phyloP scores from a whole-genome alignment of 2,888 invertebrate species.

The Drosophila emarginata region DNA sequence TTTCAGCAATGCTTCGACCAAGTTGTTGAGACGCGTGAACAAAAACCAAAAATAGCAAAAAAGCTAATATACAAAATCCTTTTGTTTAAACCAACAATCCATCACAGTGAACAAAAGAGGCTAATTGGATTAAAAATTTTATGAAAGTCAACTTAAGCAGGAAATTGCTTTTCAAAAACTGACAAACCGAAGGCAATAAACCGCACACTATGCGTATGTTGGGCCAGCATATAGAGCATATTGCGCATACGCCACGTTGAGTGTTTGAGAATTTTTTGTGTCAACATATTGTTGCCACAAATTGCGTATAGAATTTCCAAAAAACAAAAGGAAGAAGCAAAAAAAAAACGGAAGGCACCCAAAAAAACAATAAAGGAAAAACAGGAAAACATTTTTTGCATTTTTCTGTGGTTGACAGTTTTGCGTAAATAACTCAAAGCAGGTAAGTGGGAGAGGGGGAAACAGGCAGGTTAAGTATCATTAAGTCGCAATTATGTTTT shows the following conservation, averaged over 20 bases:
- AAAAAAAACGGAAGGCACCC: background rate
- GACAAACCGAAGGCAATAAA: conserved; percentile 10
- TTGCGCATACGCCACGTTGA: conserved; percentile 75
- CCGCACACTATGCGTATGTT: conserved; percentile 32
- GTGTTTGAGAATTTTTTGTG: conserved; percentile 41
- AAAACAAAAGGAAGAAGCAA: conserved; percentile 19
- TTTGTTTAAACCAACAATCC: conserved; percentile 18
- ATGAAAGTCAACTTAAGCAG: conserved; percentile 51
- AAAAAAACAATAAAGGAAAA: background rate
- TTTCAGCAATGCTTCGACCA: conserved; percentile 67
- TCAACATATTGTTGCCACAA: conserved; percentile 68
- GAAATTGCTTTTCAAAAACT: conserved; percentile 54
- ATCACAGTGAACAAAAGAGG: conserved; percentile 6
- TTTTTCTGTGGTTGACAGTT: conserved; percentile 20
- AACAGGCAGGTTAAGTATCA: background rate
- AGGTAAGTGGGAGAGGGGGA: conserved; percentile 19
- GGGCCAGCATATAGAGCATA: conserved; percentile 53
- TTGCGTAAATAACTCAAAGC: conserved; percentile 22
- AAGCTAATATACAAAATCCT: background rate
- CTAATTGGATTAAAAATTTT: conserved; percentile 56
- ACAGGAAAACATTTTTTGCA: conserved; percentile 35
- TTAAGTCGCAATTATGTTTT: conserved; percentile 12
- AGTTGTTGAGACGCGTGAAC: conserved; percentile 56
- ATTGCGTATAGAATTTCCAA: conserved; percentile 46
- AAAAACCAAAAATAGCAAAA: conserved; percentile 7